Evolutionary conservation across 2,113 vertebrate species (phyloP).

Genomic region (Pelvicachromis taeniatus): DNA sequence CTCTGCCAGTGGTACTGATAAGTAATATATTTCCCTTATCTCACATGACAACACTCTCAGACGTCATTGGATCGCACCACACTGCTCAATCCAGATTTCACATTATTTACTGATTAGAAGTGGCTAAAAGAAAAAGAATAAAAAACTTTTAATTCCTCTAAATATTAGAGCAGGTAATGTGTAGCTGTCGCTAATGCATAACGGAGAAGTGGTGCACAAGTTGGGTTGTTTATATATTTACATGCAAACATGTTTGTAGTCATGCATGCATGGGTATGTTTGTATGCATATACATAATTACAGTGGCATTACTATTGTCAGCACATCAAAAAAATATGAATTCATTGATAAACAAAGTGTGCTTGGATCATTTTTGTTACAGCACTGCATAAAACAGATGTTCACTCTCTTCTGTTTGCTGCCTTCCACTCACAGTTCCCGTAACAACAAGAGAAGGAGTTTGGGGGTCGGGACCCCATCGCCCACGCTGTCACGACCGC

Average conservation of each 20-base stretch:
- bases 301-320: neutral
- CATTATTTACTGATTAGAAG: neutral
- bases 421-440: slow-evolving; percentile 71
- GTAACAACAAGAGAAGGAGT: slow-evolving; percentile 88
- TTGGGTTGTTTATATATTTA: neutral
- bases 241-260: neutral
- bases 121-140: neutral
- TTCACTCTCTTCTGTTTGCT: neutral
- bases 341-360: neutral
- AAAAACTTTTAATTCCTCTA: neutral
- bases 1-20: neutral
- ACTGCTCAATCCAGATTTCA: neutral
- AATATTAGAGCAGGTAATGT: neutral
- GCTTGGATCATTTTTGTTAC: neutral
- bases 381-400: neutral
- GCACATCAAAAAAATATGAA: neutral
- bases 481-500: slow-evolving; percentile 87
- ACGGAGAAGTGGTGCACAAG: neutral
- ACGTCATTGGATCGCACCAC: neutral
- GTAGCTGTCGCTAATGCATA: neutral
- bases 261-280: neutral
- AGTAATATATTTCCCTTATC: neutral
- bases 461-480: slow-evolving; percentile 87
- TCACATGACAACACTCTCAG: neutral
- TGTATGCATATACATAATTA: neutral